Base-by-base conservation (phyloP, 2,113 vertebrate species). In the Brachyhypopomus gauderio region DNA sequence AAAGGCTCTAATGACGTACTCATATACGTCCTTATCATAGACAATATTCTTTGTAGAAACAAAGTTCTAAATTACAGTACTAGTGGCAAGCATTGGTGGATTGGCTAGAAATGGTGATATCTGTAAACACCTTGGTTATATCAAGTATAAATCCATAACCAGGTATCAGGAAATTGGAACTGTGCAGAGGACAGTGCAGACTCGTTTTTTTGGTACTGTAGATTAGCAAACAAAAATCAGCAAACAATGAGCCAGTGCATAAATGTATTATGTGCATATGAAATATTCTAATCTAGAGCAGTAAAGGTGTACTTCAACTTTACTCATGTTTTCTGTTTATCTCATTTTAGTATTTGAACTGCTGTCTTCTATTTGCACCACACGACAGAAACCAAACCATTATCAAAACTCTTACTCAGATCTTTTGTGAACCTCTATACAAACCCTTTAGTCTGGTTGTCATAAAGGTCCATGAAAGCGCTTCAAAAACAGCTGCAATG, bases 191-290 rank as follows among this genome's bases (percentile, higher is more conserved):
- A 45, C 48, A n/a, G 52, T 7, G 17, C 23, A 64, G 83, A 58
- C 58, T 85, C 82, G 63, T 79, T 84, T 86, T 73, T 23, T 86
- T 67, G 25, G 45, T 86, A 41, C 77, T 86, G 72, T 79, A 71
- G 45, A 83, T 74, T 71, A 81, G 67, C 64, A 25, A 55, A 67
- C 78, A 78, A 48, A 56, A 34, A 74, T 56, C 30, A 85, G 22
- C 19, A 74, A 84, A 72, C 79, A 27, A 82, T 14, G 25, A 17
- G 52, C 12, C 4, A 81, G 5, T 19, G n/a, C 20, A 45, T 19
- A 8, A 1, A 0, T 27, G 22, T 77, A 64, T 52, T 66, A 64
- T n/a, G 64, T 22, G 56, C 58, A 63, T 23, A 76, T 27, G 45
- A 52, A 52, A 52, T 12, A 52, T 52, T 14, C 9, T 52, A 11